Conservation (phyloP, 1,140 invertebrate species). For the Stegodyphus dumicola region DNA sequence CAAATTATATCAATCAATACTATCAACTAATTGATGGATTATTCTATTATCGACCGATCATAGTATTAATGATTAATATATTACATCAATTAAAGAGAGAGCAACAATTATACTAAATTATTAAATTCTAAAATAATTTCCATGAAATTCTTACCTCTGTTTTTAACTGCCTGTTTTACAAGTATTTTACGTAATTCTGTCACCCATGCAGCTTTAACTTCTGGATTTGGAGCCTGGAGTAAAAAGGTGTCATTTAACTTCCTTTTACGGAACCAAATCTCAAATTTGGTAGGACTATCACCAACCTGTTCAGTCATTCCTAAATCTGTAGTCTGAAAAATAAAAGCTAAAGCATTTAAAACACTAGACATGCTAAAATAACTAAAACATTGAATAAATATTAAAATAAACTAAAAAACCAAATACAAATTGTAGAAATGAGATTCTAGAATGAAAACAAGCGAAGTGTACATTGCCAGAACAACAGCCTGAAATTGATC, state of each 20-base stretch:
- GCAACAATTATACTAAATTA: neutral
- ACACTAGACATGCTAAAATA: too few relatives aligned
- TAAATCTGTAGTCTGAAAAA: constrained; percentile 59
- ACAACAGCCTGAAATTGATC: too few relatives aligned
- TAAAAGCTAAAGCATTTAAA: neutral
- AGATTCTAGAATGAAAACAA: too few relatives aligned
- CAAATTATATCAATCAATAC: too few relatives aligned
- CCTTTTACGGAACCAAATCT: constrained; percentile 62
- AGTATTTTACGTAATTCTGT: constrained; percentile 53
- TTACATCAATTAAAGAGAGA: neutral
- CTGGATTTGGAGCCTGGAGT: constrained; percentile 57
- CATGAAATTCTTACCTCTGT: constrained; percentile 36
- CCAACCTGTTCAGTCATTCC: constrained; percentile 62
- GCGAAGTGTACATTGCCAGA: too few relatives aligned
- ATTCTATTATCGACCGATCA: too few relatives aligned
- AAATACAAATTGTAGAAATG: too few relatives aligned
- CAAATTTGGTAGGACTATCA: constrained; percentile 62
- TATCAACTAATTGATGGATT: too few relatives aligned
- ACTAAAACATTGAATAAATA: too few relatives aligned
- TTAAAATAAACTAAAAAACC: too few relatives aligned
- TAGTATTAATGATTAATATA: neutral
- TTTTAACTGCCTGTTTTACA: constrained; percentile 57
- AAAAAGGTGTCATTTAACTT: constrained; percentile 59
- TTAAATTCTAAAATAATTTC: neutral
- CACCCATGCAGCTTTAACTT: constrained; percentile 58